Conservation (phyloP, 2,888 invertebrate genomes). For the Cephus rjabovi region DNA sequence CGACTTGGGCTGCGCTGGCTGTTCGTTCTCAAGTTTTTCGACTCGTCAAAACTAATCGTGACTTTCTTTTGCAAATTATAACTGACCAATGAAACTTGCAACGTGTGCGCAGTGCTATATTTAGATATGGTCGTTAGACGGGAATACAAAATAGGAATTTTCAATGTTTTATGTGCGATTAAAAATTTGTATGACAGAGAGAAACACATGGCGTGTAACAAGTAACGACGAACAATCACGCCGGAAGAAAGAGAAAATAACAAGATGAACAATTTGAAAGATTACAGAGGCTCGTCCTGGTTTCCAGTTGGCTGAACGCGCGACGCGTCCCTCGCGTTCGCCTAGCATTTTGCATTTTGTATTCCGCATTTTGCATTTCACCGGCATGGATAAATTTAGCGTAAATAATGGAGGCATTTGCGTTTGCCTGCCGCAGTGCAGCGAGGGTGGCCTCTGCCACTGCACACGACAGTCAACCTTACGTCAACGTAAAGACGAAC, state of each 20-base stretch:
- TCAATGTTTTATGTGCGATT: no score
- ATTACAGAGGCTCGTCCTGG: conserved; percentile 49
- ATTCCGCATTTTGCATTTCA: conserved; percentile 54
- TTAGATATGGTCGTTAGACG: no score
- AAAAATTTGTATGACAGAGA: no score
- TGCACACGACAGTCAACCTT: not conserved
- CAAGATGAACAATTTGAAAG: conserved; percentile 53
- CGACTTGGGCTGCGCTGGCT: no score
- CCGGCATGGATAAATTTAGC: conserved; percentile 55
- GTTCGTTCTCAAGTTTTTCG: no score
- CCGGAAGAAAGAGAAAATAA: conserved; percentile 40
- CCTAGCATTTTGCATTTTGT: conserved; percentile 48
- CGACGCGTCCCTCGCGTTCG: conserved; percentile 21
- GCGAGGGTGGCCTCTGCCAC: conserved; percentile 18
- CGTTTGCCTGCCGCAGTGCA: conserved; percentile 40
- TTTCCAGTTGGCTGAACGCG: conserved; percentile 53
- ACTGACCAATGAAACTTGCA: no score
- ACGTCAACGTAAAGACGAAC: conserved; percentile 25
- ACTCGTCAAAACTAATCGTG: no score
- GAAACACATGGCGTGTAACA: no score
- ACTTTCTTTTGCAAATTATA: no score
- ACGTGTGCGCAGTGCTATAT: no score
- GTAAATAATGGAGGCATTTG: conserved; percentile 57
- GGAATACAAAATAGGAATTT: no score
- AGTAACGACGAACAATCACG: not conserved